Evolutionary conservation across 2,888 invertebrate species (phyloP).

Genomic region (Tinea semifulvella): DNA sequence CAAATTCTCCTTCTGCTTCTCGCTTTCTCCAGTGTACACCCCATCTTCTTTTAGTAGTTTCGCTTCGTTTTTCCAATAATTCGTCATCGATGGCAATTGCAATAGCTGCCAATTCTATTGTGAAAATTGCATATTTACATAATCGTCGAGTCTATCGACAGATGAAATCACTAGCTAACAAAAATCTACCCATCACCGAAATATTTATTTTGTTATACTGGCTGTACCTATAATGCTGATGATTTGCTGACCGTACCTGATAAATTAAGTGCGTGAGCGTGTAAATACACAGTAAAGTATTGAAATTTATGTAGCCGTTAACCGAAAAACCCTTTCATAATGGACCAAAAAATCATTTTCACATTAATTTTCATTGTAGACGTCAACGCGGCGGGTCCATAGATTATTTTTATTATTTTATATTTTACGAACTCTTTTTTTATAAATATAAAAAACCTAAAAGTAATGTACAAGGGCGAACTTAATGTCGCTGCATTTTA

Average conservation of each 20-base stretch:
- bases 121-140: background rate
- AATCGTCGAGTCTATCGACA: background rate
- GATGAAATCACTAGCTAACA: background rate
- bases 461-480: no score
- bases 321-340: conserved; percentile 1
- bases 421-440: no score
- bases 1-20: no score
- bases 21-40: no score
- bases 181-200: background rate
- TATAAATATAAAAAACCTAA: no score
- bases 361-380: background rate
- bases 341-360: conserved; percentile 2
- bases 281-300: conserved; percentile 2
- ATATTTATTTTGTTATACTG: background rate
- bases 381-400: background rate
- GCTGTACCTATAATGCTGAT: background rate
- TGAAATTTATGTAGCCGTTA: conserved; percentile 10
- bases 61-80: no score
- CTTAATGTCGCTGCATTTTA: no score
- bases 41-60: no score
- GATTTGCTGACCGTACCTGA: background rate
- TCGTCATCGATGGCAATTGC: no score
- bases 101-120: background rate
- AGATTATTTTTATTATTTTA: background rate
- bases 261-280: background rate